Evolutionary conservation across 2,113 vertebrate genomes (phyloP).

Genomic region (Malurus elegans): DNA sequence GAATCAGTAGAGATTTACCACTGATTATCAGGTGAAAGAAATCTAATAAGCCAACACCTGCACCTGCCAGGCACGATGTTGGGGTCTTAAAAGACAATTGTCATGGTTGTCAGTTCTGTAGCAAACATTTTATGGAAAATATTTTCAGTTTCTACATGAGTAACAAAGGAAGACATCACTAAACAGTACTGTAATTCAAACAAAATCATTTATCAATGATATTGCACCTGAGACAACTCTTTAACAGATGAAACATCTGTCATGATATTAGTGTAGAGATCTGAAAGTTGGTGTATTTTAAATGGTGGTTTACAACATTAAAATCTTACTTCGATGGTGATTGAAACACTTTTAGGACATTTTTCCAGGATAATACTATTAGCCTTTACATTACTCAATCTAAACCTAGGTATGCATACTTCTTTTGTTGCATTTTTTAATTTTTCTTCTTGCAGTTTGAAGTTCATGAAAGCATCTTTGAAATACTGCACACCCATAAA

Average conservation of each 20-base stretch:
- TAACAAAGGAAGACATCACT: neutral
- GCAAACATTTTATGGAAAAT: neutral
- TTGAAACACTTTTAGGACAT: neutral
- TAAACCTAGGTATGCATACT: accelerated
- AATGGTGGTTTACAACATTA: neutral
- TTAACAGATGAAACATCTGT: neutral
- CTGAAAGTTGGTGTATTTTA: neutral
- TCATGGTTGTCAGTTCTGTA: neutral
- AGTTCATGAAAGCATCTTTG: neutral
- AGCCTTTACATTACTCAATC: neutral
- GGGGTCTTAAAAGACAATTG: neutral
- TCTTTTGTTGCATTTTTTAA: neutral
- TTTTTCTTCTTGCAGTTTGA: neutral
- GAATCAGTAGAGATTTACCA: neutral
- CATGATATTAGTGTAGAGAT: neutral
- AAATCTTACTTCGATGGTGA: neutral
- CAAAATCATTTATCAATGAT: neutral
- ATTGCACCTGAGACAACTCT: neutral
- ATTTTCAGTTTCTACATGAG: neutral
- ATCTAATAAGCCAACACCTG: neutral
- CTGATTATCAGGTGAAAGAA: neutral
- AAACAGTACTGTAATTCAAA: neutral
- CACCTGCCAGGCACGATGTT: neutral
- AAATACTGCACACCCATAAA: neutral
- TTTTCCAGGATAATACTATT: neutral